Conservation (phyloP, 2,113 vertebrate species). For the Rana temporaria region DNA sequence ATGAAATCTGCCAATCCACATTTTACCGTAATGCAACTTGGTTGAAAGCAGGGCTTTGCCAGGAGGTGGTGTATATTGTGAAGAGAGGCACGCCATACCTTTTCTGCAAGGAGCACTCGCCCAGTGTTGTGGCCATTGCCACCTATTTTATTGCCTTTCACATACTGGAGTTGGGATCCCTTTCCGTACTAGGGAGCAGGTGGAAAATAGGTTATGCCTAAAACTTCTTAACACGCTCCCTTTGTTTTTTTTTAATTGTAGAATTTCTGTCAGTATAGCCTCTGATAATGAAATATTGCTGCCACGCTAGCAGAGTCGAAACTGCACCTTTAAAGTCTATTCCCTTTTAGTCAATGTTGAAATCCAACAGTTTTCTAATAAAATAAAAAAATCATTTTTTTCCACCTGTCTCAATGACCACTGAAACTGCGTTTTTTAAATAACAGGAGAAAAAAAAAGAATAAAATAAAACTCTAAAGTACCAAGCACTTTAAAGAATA, state of each 20-base stretch:
- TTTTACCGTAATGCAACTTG: no score
- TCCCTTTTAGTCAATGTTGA: conserved; percentile 43
- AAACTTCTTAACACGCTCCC: not conserved
- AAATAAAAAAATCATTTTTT: not conserved
- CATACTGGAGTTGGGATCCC: no score
- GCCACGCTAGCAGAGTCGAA: not conserved
- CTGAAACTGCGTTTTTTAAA: conserved; percentile 37
- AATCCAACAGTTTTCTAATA: conserved; percentile 50
- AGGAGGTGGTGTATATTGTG: no score
- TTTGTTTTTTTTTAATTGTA: not conserved
- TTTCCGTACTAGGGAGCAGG: no score
- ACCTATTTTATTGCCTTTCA: no score
- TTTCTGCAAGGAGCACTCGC: no score
- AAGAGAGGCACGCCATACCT: no score
- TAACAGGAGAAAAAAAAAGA: not conserved
- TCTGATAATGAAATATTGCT: not conserved
- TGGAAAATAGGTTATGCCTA: not conserved
- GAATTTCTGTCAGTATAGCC: not conserved
- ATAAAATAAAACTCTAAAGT: conserved; percentile 38
- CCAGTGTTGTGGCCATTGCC: no score
- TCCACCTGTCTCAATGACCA: conserved; percentile 53
- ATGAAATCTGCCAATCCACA: no score
- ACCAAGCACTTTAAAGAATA: conserved; percentile 39
- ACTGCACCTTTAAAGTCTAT: conserved; percentile 51
- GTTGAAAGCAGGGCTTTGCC: no score